A percentile compares a stretch with the other conserved stretches of the same genome.
Evolutionary conservation across 2,888 invertebrate species (phyloP).

Genomic region (Gortyna flavago): DNA sequence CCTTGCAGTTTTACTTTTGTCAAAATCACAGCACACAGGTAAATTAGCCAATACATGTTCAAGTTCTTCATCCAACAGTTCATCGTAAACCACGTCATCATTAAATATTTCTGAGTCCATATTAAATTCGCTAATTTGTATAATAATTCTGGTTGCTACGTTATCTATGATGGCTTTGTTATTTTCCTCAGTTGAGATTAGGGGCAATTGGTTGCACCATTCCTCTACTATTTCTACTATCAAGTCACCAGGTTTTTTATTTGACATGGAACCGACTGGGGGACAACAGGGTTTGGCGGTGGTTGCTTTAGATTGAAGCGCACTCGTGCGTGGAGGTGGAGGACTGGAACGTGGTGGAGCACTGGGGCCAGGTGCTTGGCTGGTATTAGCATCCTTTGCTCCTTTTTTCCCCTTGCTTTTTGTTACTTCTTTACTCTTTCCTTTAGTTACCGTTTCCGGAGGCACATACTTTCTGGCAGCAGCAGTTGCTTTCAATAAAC

Average conservation of each 20-base stretch:
- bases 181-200: slow-evolving; percentile 63
- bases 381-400: slow-evolving; percentile 36
- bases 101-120: slow-evolving; percentile 73
- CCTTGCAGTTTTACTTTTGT: slow-evolving; percentile 64
- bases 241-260: slow-evolving; percentile 73
- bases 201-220: slow-evolving; percentile 78
- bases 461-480: slow-evolving; percentile 72
- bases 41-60: slow-evolving; percentile 70
- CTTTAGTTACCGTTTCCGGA: slow-evolving; percentile 46
- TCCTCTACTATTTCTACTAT: slow-evolving; percentile 74
- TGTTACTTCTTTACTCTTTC: slow-evolving; percentile 53
- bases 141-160: slow-evolving; percentile 75
- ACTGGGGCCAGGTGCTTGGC: slow-evolving; percentile 68
- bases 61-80: slow-evolving; percentile 74
- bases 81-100: slow-evolving; percentile 72
- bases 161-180: slow-evolving; percentile 71
- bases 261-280: slow-evolving; percentile 26
- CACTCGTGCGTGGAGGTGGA: not conserved
- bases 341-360: slow-evolving; percentile 49
- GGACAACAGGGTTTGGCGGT: slow-evolving; percentile 53
- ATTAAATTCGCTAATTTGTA: slow-evolving; percentile 78
- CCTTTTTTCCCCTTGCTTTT: slow-evolving; percentile 30
- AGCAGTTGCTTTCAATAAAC: slow-evolving; percentile 70
- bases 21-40: slow-evolving; percentile 67
- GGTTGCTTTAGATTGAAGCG: slow-evolving; percentile 46